A percentile compares a stretch with the other conserved stretches of the same genome.
phyloP scores from a whole-genome alignment of 1,140 invertebrate species.

The Drosophila grimshawi region DNA sequence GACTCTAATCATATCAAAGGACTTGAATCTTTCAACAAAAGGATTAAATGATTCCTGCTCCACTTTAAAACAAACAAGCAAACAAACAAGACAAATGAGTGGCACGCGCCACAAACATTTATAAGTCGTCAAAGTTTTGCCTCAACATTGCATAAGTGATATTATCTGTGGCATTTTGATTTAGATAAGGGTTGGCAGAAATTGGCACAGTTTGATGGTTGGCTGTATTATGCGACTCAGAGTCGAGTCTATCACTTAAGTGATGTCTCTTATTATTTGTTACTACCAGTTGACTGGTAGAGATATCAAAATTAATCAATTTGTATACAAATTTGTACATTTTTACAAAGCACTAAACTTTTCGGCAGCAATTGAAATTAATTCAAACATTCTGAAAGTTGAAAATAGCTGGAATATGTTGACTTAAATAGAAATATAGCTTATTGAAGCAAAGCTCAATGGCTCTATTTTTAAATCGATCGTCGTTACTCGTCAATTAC shows the following conservation, averaged over 20 bases:
- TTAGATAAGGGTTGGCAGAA: background rate
- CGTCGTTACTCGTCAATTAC: conserved; percentile 18
- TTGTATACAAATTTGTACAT: too few species aligned
- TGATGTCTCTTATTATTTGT: too few species aligned
- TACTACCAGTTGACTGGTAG: too few species aligned
- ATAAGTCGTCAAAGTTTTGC: conserved; percentile 16
- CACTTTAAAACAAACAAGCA: conserved; percentile 13
- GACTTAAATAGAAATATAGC: too few species aligned
- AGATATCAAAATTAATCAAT: too few species aligned
- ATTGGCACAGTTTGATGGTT: background rate
- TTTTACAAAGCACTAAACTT: too few species aligned
- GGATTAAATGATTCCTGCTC: conserved; percentile 53
- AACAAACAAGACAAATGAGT: conserved; percentile 46
- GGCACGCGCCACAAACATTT: conserved; percentile 63
- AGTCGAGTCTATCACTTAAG: too few species aligned
- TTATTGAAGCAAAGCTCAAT: background rate
- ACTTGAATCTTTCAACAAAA: conserved; percentile 47
- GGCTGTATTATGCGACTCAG: background rate
- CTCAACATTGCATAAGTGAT: conserved; percentile 3
- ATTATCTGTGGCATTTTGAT: conserved; percentile 1
- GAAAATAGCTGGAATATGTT: too few species aligned
- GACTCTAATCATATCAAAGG: conserved; percentile 72
- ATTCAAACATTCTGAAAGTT: too few species aligned
- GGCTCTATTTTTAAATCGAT: conserved; percentile 21
- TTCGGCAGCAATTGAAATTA: too few species aligned